These are phyloP conservation scores for Ciconia maguari DNA, from an alignment of 2,113 vertebrate genomes.

Conservation along the genomic window DNA sequence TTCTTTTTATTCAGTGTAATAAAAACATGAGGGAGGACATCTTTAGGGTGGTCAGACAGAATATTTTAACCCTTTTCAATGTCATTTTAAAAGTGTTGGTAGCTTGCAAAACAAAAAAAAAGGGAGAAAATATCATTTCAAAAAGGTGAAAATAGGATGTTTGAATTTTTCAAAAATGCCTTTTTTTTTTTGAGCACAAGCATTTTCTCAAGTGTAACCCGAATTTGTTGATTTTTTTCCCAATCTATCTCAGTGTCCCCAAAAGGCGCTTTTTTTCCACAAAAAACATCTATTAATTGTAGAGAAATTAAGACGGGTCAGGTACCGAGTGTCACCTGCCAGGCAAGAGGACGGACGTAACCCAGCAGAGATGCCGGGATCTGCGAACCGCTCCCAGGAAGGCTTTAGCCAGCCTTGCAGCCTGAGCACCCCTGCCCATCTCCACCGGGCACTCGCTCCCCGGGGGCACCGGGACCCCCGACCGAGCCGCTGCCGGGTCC, in stretches of 20 bases:
- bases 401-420: not conserved
- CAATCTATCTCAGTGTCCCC: too few species aligned
- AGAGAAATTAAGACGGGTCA: not conserved
- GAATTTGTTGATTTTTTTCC: not conserved
- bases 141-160: not conserved
- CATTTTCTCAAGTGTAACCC: not conserved
- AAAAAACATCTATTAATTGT: not conserved
- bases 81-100: not conserved
- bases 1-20: not conserved
- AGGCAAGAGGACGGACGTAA: rapidly evolving
- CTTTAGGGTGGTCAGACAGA: not conserved
- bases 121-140: not conserved
- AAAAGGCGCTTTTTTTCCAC: not conserved
- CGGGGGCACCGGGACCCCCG: not conserved
- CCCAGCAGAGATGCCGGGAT: not conserved
- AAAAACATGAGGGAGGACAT: not conserved
- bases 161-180: not conserved
- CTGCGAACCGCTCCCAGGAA: not conserved
- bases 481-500: not conserved
- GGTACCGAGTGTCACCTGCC: not conserved
- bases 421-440: not conserved
- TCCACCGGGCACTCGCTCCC: not conserved
- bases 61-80: not conserved
- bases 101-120: not conserved
- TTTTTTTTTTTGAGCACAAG: not conserved